phyloP scores from a whole-genome alignment of 1,140 invertebrate genomes.

The Sycophaga agraensis region DNA sequence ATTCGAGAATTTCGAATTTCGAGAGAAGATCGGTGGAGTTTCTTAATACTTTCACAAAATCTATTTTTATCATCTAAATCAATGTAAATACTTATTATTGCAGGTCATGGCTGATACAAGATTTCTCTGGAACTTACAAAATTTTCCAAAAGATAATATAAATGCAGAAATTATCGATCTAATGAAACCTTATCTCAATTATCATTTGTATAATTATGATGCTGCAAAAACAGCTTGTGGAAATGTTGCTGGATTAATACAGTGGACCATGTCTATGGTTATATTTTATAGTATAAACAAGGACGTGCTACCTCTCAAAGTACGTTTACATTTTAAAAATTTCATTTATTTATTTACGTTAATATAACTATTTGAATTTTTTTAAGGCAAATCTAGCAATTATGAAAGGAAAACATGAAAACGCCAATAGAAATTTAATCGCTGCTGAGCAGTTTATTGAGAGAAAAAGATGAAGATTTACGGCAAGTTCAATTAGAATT shows the following conservation, averaged over 20 bases:
- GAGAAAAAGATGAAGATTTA: slow-evolving; percentile 77
- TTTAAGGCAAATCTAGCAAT: slow-evolving; percentile 74
- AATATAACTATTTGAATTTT: slow-evolving; percentile 2
- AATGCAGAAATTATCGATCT: slow-evolving; percentile 85
- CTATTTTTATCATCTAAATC: too few relatives aligned
- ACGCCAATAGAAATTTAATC: slow-evolving; percentile 72
- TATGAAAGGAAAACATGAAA: slow-evolving; percentile 71
- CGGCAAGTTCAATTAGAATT: slow-evolving; percentile 71
- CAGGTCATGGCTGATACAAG: slow-evolving; percentile 79
- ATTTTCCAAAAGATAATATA: slow-evolving; percentile 84
- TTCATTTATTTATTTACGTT: too few relatives aligned
- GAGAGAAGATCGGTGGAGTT: too few relatives aligned
- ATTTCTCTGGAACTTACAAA: slow-evolving; percentile 75
- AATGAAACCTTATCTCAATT: slow-evolving; percentile 75
- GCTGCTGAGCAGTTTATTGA: slow-evolving; percentile 70
- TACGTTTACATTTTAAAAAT: too few relatives aligned
- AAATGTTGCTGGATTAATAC: slow-evolving; percentile 83
- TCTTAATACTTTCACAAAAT: too few relatives aligned
- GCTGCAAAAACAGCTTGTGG: slow-evolving; percentile 82
- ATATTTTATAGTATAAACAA: slow-evolving; percentile 83
- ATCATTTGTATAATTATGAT: slow-evolving; percentile 76
- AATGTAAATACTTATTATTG: too few relatives aligned
- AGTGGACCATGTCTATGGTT: slow-evolving; percentile 87
- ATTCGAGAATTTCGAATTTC: too few relatives aligned
- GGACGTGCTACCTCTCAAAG: slow-evolving; percentile 85